Evolutionary conservation across 2,888 invertebrate genomes (phyloP).

Genomic region (Plebejus melissa): DNA sequence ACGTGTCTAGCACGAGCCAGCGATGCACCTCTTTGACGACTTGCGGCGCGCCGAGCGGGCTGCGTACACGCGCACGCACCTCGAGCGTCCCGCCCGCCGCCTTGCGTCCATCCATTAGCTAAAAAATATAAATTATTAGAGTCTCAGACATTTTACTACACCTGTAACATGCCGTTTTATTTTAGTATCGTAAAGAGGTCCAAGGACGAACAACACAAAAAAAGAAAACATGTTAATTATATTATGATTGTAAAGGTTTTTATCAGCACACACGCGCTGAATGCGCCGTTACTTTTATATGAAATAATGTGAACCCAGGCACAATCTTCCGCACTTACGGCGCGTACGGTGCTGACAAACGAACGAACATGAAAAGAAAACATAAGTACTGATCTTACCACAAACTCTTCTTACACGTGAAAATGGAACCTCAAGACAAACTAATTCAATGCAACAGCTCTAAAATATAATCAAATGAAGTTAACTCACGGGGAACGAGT

Average conservation of each 20-base stretch:
- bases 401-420: too few species aligned
- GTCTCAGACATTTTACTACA: not conserved
- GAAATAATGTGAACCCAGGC: too few species aligned
- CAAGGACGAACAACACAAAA: too few species aligned
- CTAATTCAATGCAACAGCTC: not conserved
- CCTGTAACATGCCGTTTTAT: not conserved
- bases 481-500: constrained; percentile 92
- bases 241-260: too few species aligned
- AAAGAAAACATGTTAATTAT: too few species aligned
- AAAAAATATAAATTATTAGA: constrained; percentile 39
- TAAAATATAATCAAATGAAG: not conserved
- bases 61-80: constrained; percentile 90
- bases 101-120: constrained; percentile 95
- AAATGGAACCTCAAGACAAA: not conserved
- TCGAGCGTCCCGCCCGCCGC: constrained; percentile 94
- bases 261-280: too few species aligned
- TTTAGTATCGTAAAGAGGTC: not conserved
- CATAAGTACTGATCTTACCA: too few species aligned
- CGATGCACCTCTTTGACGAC: constrained; percentile 93
- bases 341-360: too few species aligned
- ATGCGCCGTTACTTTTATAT: too few species aligned
- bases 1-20: constrained; percentile 90
- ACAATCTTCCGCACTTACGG: too few species aligned
- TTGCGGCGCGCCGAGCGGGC: constrained; percentile 93
- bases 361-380: too few species aligned